phyloP scores from a whole-genome alignment of 2,113 vertebrate genomes.

The Microcebus ravelobensis region DNA sequence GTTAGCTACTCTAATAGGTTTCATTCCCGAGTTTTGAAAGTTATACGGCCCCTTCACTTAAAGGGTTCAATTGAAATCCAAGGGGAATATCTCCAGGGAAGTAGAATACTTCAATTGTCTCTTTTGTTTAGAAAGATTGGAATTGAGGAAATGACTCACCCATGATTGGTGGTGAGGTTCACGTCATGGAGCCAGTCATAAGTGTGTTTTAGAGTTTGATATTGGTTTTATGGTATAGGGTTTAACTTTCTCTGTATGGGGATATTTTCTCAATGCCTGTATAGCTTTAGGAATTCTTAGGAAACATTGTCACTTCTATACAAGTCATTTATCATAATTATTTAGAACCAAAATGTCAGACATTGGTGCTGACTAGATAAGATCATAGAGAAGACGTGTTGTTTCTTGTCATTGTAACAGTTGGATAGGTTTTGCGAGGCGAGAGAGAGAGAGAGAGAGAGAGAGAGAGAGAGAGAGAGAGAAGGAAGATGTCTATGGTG shows the following conservation, averaged over 20 bases:
- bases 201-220: neutral
- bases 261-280: neutral
- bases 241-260: neutral
- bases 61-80: conserved; percentile 38
- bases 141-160: neutral
- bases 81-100: neutral
- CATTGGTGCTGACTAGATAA: neutral
- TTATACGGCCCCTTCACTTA: conserved; percentile 36
- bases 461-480: neutral
- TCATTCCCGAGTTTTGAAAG: conserved; percentile 55
- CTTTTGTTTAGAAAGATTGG: conserved; percentile 26
- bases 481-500: neutral
- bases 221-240: neutral
- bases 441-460: neutral
- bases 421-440: neutral
- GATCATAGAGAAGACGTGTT: neutral
- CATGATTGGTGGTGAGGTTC: neutral
- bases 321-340: neutral
- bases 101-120: conserved; percentile 21
- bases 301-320: neutral
- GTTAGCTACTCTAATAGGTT: conserved; percentile 40
- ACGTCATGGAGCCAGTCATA: neutral
- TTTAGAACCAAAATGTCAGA: conserved; percentile 5
- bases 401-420: neutral
- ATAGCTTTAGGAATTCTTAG: neutral